Conservation (phyloP, 2,888 invertebrate genomes). For the Junonia oenone region DNA sequence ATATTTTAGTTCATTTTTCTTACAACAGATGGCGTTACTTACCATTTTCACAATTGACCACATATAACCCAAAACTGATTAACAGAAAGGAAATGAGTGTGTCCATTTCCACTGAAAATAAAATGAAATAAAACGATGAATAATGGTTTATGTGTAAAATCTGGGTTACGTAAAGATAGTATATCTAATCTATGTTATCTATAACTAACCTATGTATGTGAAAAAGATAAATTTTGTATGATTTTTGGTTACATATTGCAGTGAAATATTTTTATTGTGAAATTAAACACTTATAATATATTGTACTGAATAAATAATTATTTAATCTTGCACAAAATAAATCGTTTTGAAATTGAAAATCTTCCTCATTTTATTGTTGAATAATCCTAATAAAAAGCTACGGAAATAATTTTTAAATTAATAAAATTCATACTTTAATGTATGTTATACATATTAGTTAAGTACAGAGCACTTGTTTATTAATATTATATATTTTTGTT, state of each 20-base stretch:
- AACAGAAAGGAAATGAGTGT: constrained; percentile 8
- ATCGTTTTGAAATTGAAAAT: no score
- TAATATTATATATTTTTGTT: no score
- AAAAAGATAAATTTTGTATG: neutral
- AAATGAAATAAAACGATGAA: constrained; percentile 7
- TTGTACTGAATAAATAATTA: neutral
- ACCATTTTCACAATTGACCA: constrained; percentile 17
- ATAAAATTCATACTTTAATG: no score
- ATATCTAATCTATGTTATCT: constrained; percentile 1
- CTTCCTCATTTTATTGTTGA: no score
- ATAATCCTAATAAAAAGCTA: no score
- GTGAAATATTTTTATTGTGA: no score
- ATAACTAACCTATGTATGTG: neutral
- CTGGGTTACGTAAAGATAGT: constrained; percentile 6
- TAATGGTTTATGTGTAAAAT: constrained; percentile 3
- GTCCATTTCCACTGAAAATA: constrained; percentile 25
- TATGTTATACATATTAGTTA: no score
- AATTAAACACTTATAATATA: neutral
- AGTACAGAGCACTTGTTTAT: no score
- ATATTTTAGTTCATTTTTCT: neutral
- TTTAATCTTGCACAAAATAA: no score
- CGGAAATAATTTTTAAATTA: no score
- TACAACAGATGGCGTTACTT: constrained; percentile 11
- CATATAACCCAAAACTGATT: constrained; percentile 1
- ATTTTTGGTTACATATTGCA: neutral